Percentiles rank a stretch among this genome's conserved stretches.
Conservation (phyloP, 2,113 vertebrate species). For the Neoarius graeffei region DNA sequence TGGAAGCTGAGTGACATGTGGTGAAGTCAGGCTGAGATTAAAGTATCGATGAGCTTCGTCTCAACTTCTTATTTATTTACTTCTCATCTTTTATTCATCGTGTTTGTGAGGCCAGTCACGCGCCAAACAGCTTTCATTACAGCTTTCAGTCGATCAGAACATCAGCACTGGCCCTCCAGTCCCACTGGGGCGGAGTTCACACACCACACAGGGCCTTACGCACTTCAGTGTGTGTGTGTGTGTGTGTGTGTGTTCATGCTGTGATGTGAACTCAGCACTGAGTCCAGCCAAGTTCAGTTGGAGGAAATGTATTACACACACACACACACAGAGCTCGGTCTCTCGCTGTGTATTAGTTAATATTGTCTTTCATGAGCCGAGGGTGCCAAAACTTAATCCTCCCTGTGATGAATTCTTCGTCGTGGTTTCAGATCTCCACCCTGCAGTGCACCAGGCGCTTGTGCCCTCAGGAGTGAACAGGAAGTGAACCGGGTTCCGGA, state of each 20-base stretch:
- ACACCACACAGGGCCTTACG: background rate
- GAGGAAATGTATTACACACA: constrained; percentile 5
- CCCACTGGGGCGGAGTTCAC: background rate
- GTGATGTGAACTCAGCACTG: constrained; percentile 7
- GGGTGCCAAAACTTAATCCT: no score
- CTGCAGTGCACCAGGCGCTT: no score
- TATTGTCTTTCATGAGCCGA: no score
- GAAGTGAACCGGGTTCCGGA: no score
- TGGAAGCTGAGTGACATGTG: background rate
- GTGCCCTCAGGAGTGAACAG: no score
- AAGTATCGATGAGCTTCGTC: constrained; percentile 13
- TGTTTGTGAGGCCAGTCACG: constrained; percentile 6
- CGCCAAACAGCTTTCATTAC: background rate
- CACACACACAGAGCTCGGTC: background rate
- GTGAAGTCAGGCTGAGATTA: background rate
- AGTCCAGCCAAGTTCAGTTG: constrained; percentile 40
- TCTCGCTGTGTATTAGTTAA: no score
- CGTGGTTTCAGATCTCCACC: no score
- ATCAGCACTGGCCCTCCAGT: background rate
- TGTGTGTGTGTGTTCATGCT: constrained; percentile 1
- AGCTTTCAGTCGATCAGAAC: background rate
- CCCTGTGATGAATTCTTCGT: no score
- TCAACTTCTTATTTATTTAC: constrained; percentile 45
- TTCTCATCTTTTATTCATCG: constrained; percentile 37
- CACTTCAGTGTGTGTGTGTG: background rate